Percentiles rank a stretch among this genome's conserved stretches.
These are phyloP conservation scores for Blennius ocellaris DNA, from an alignment of 2,113 vertebrate genomes.

Conservation along the genomic window DNA sequence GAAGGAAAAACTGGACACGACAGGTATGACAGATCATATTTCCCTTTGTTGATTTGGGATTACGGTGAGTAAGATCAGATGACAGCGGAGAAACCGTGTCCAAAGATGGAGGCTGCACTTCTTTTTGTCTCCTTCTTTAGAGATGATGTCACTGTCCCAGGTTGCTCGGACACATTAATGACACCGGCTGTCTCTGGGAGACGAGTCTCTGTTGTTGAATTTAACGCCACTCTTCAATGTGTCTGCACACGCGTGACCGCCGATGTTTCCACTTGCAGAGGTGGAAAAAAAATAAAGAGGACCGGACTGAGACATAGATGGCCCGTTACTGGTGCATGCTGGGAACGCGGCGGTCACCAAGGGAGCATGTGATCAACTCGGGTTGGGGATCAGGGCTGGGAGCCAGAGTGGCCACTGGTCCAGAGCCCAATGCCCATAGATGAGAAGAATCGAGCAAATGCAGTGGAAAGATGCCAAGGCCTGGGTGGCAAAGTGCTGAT, in stretches of 20 bases:
- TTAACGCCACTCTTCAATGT: slow-evolving; percentile 22
- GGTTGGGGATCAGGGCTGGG: slow-evolving; percentile 37
- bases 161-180: slow-evolving; percentile 23
- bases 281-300: background rate
- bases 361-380: slow-evolving; percentile 17
- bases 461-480: slow-evolving; percentile 27
- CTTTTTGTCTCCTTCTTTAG: slow-evolving; percentile 10
- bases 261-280: slow-evolving; percentile 23
- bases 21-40: background rate
- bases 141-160: slow-evolving; percentile 48
- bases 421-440: slow-evolving; percentile 65
- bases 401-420: slow-evolving; percentile 45
- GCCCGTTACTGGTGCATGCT: slow-evolving; percentile 54
- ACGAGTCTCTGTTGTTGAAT: slow-evolving; percentile 31
- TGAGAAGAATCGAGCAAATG: slow-evolving; percentile 49
- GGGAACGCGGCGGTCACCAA: slow-evolving; percentile 41
- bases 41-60: background rate
- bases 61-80: background rate
- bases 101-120: slow-evolving; percentile 32
- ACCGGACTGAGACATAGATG: slow-evolving; percentile 34
- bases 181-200: slow-evolving; percentile 29
- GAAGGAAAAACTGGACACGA: background rate
- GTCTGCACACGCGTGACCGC: background rate
- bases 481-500: background rate
- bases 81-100: slow-evolving; percentile 10